These are phyloP conservation scores for Riptortus pedestris DNA, from an alignment of 1,140 invertebrate genomes.

Conservation along the genomic window DNA sequence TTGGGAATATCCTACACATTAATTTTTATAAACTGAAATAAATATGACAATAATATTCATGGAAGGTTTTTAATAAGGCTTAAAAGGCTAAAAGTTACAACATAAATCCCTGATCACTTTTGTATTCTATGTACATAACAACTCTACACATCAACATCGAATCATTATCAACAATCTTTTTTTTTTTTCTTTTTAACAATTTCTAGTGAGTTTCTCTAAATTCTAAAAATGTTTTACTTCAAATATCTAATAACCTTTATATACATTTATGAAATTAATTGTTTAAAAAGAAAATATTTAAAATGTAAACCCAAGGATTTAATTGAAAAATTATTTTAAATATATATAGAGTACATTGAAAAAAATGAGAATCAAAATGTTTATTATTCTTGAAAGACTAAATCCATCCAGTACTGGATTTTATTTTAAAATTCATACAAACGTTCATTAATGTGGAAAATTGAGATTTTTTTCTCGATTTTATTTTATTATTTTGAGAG, in stretches of 20 bases:
- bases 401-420: too few relatives aligned
- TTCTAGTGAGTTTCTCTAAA: slow-evolving; percentile 6
- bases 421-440: too few relatives aligned
- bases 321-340: too few relatives aligned
- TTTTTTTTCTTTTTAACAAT: background rate
- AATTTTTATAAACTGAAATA: too few relatives aligned
- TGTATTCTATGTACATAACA: slow-evolving; percentile 8
- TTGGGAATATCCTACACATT: too few relatives aligned
- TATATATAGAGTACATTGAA: too few relatives aligned
- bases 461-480: too few relatives aligned
- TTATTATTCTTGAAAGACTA: too few relatives aligned
- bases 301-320: too few relatives aligned
- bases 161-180: slow-evolving; percentile 10
- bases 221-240: slow-evolving; percentile 5
- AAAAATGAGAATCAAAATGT: too few relatives aligned
- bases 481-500: too few relatives aligned
- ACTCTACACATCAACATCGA: slow-evolving; percentile 8
- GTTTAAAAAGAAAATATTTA: background rate
- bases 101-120: slow-evolving; percentile 4
- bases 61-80: slow-evolving; percentile 3
- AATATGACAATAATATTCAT: background rate
- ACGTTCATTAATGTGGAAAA: too few relatives aligned
- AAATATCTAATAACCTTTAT: slow-evolving; percentile 7
- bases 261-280: slow-evolving; percentile 8
- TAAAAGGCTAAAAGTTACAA: slow-evolving; percentile 4